Evolutionary conservation across 1,140 invertebrate genomes (phyloP), one percentile per base, ranked within the genome.

Genomic region (Sycobia sp.): DNA sequence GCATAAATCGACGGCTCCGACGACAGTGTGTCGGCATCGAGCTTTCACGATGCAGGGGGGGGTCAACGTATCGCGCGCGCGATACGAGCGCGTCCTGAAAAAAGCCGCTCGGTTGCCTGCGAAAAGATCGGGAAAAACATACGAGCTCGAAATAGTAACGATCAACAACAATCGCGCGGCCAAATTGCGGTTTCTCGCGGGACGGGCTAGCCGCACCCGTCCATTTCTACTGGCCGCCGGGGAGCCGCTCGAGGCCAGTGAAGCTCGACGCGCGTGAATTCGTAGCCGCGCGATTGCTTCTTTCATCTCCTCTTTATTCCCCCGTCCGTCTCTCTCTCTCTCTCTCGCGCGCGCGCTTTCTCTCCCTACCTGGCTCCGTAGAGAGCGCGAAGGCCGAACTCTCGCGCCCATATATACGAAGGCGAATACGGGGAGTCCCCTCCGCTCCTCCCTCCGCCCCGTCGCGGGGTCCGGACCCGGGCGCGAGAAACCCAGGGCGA

Each of bases 401-500:
- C 1, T 32, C n/a, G 2, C 9, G 27, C 11, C 9, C 8, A n/a
- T n/a, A n/a, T n/a, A n/a, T n/a, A n/a, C n/a, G n/a, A n/a, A n/a
- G n/a, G n/a, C n/a, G n/a, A n/a, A n/a, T n/a, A n/a, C n/a, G n/a
- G n/a, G n/a, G n/a, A n/a, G n/a, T n/a, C n/a, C n/a, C n/a, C n/a
- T n/a, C n/a, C n/a, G n/a, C n/a, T 50, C 23, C 20, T 43, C 41
- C 23, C 16, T 43, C 41, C 10, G 8, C n/a, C 43, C 22, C 20
- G 10, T 36, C 46, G 23, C 18, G 11, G 50, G 60, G 46, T 51
- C 41, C 47, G 39, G 36, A n/a, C 16, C 34, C 16, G 41, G 4
- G 14, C 20, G 43, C 47, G 36, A 44, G 55, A 57, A 62, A 47
- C 56, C 44, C 18, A 58, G 32, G 47, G 36, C n/a, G 41, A 60